phyloP scores from a whole-genome alignment of 2,113 vertebrate species.

The Alethe diademata region DNA sequence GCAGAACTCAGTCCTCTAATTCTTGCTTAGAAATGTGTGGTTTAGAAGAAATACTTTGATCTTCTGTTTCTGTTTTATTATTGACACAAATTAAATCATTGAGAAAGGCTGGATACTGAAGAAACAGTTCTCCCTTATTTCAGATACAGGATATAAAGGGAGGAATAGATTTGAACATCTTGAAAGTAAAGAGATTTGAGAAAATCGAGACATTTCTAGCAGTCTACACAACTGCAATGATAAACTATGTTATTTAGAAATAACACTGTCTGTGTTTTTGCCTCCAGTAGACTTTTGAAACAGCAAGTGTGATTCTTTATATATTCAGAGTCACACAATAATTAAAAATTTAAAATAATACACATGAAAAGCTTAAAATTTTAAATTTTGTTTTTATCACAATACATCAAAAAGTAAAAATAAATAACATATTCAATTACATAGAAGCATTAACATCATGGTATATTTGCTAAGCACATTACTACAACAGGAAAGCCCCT shows the following conservation, averaged over 20 bases:
- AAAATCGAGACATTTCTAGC: not conserved
- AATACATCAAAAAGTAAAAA: not conserved
- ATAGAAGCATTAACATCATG: fast-evolving
- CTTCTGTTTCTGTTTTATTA: not conserved
- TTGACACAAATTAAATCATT: not conserved
- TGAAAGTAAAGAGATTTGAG: not conserved
- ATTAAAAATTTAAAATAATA: not conserved
- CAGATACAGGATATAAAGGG: not conserved
- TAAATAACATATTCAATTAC: not conserved
- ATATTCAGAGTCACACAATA: not conserved
- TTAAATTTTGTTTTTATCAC: not conserved
- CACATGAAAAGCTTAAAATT: fast-evolving
- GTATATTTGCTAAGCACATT: not conserved
- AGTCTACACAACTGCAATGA: not conserved
- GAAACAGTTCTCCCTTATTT: not conserved
- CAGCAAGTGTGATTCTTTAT: not conserved
- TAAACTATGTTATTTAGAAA: not conserved
- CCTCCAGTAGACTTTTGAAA: not conserved
- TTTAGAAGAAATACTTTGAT: not conserved
- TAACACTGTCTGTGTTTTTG: not conserved
- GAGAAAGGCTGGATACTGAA: not conserved
- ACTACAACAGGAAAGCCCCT: not conserved
- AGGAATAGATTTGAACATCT: not conserved
- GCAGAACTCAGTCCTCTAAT: not conserved
- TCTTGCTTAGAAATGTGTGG: not conserved